Evolutionary conservation across 1,140 invertebrate genomes (phyloP).

Genomic region (Euglossa dilemma): DNA sequence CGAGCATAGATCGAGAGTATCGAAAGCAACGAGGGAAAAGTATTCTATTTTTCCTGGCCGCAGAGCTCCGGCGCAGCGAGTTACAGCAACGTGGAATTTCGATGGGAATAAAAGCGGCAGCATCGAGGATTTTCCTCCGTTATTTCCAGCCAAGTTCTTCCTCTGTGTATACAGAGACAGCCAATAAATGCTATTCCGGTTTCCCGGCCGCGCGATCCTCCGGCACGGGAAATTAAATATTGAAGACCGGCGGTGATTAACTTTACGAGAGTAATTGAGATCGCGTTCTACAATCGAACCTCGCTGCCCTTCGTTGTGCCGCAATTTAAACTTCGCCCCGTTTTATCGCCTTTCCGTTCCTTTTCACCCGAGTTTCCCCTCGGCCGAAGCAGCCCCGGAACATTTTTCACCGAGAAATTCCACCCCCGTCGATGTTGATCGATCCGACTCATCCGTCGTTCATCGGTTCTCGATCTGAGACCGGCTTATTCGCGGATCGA

Average conservation of each 20-base stretch:
- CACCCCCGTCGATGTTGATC: background rate
- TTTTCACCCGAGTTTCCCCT: background rate
- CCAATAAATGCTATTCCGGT: constrained; percentile 12
- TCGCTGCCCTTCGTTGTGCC: constrained; percentile 8
- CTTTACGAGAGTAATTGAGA: constrained; percentile 34
- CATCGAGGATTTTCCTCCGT: background rate
- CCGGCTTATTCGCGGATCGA: background rate
- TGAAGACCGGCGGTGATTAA: constrained; percentile 17
- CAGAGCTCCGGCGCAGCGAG: background rate
- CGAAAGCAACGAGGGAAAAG: background rate
- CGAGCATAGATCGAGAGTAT: background rate
- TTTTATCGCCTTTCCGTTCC: background rate
- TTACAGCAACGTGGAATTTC: constrained; percentile 3
- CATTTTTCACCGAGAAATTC: background rate
- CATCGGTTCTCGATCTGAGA: background rate
- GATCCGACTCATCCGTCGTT: too few relatives aligned
- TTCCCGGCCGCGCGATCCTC: background rate
- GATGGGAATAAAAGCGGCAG: background rate
- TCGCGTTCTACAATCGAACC: constrained; percentile 6
- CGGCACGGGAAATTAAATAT: constrained; percentile 29
- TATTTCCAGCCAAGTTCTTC: background rate
- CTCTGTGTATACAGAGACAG: too few relatives aligned
- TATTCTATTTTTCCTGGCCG: background rate
- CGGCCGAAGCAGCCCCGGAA: background rate
- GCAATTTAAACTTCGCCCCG: constrained; percentile 25